Conservation (phyloP, 1,140 invertebrate species). For the Heliothis virescens region DNA sequence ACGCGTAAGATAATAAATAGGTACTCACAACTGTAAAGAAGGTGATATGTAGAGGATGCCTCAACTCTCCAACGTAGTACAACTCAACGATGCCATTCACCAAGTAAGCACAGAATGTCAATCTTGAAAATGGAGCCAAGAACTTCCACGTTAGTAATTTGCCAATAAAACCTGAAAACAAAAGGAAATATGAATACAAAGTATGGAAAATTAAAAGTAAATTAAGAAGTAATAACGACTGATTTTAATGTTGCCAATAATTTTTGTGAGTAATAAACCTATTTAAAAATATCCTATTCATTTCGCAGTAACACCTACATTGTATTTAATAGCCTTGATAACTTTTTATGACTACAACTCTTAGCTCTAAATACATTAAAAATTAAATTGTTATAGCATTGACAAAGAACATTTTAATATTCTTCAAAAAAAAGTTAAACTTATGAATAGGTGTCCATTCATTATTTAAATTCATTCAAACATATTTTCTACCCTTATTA, state of each 20-base stretch:
- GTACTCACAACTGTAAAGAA: constrained; percentile 79
- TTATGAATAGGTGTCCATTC: background rate
- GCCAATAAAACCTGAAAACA: constrained; percentile 85
- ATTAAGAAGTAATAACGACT: too few species aligned
- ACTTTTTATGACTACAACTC: too few species aligned
- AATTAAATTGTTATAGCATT: too few species aligned
- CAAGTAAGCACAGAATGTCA: constrained; percentile 91
- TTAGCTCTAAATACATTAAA: too few species aligned
- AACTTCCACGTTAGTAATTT: constrained; percentile 89
- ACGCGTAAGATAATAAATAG: background rate
- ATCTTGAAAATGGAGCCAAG: constrained; percentile 88
- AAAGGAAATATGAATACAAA: background rate
- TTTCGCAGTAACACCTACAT: too few species aligned
- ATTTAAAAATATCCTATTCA: background rate
- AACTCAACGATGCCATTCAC: constrained; percentile 90
- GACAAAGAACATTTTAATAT: too few species aligned
- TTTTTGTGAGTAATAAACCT: too few species aligned
- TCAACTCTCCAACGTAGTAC: constrained; percentile 86
- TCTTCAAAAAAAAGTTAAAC: background rate
- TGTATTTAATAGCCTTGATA: too few species aligned
- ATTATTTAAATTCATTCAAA: background rate
- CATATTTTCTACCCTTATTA: background rate
- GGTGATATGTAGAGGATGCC: constrained; percentile 84
- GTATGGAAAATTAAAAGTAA: background rate
- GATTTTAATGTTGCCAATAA: too few species aligned